Conservation (phyloP, 2,797 vertebrate genomes). For the Cryptoblepharus egeriae region DNA sequence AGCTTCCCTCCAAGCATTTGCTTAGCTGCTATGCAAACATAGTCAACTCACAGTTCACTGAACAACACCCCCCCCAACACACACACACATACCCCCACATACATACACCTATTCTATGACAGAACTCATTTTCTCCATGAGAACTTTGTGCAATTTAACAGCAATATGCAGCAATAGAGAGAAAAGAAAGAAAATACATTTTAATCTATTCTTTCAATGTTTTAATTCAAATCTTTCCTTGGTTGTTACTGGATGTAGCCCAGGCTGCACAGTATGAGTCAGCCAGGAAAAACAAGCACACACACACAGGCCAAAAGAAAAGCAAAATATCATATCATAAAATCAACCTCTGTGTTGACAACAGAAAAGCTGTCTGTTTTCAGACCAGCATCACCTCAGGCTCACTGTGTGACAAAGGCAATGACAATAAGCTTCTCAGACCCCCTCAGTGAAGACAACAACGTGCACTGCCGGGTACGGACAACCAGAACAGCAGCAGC, state of each 20-base stretch:
- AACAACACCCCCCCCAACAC: too few species aligned
- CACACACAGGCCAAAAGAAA: not conserved
- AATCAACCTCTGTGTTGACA: conserved; percentile 11
- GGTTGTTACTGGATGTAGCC: conserved; percentile 22
- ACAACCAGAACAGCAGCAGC: conserved; percentile 41
- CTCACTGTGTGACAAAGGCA: conserved; percentile 45
- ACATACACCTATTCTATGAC: not conserved
- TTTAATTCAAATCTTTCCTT: not conserved
- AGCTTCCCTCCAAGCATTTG: not conserved
- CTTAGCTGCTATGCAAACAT: not conserved
- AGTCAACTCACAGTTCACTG: not conserved
- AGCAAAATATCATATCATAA: conserved; percentile 29
- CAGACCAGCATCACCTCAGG: conserved; percentile 27
- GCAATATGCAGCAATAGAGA: not conserved
- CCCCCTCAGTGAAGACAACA: conserved; percentile 59
- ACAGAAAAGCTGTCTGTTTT: conserved; percentile 31
- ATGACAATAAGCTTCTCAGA: conserved; percentile 55
- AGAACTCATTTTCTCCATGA: not conserved
- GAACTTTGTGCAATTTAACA: not conserved
- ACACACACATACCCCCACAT: not conserved
- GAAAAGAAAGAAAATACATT: not conserved
- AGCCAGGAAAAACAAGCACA: not conserved
- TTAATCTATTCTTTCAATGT: too few species aligned
- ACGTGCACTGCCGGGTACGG: conserved; percentile 58
- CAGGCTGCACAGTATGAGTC: conserved; percentile 31